Conservation (phyloP, 1,140 invertebrate genomes). For the Plodia interpunctella region DNA sequence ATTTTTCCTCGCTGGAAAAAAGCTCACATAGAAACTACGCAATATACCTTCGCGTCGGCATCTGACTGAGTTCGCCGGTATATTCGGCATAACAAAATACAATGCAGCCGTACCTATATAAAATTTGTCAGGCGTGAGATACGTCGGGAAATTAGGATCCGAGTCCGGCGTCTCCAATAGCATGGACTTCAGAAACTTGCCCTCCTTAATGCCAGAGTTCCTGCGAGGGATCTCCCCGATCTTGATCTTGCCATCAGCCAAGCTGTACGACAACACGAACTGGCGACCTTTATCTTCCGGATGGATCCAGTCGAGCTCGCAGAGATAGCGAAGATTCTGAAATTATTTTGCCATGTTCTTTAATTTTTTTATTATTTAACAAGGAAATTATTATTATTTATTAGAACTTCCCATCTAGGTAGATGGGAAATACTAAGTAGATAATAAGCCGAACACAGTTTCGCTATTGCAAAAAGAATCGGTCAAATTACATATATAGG, state of each 20-base stretch:
- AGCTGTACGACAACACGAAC: conserved; percentile 83
- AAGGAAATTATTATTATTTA: too few relatives aligned
- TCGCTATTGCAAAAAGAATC: too few relatives aligned
- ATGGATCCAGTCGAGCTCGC: conserved; percentile 81
- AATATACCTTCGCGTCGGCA: too few relatives aligned
- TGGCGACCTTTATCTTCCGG: conserved; percentile 81
- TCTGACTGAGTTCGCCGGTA: too few relatives aligned
- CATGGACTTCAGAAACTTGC: conserved; percentile 84
- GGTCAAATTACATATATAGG: too few relatives aligned
- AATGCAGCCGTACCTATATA: conserved; percentile 69
- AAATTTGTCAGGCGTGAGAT: conserved; percentile 83
- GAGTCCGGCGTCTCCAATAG: conserved; percentile 82
- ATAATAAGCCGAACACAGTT: too few relatives aligned
- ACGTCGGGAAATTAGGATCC: conserved; percentile 78
- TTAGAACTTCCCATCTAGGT: too few relatives aligned
- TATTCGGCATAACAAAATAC: too few relatives aligned
- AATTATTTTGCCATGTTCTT: background rate
- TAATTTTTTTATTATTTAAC: background rate
- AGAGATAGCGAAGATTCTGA: conserved; percentile 80
- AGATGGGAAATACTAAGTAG: too few relatives aligned
- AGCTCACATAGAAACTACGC: too few relatives aligned
- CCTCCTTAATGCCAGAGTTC: conserved; percentile 84
- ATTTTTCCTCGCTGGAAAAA: too few relatives aligned
- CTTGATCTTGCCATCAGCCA: conserved; percentile 80
- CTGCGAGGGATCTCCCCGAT: conserved; percentile 79